A percentile compares a stretch with the other conserved stretches of the same genome.
Evolutionary conservation across 1,140 invertebrate species (phyloP).

Genomic region (Drosophila elegans): DNA sequence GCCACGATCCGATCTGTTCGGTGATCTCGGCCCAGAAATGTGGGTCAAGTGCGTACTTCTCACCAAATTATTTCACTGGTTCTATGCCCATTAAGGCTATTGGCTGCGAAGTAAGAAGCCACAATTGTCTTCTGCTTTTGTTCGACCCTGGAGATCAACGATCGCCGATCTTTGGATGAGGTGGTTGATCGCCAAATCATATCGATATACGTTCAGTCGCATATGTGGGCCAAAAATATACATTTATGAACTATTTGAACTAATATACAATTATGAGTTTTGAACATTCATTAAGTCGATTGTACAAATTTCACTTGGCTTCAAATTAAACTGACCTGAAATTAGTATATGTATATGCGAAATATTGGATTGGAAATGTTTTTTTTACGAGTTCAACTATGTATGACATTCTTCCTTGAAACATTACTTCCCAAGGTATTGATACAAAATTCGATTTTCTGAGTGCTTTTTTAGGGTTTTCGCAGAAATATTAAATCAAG

Average conservation of each 20-base stretch:
- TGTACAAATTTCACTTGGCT: too few species aligned
- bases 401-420: too few species aligned
- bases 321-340: too few species aligned
- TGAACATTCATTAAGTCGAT: too few species aligned
- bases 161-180: background rate
- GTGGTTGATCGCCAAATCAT: background rate
- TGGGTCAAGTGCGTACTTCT: constrained; percentile 45
- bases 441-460: too few species aligned
- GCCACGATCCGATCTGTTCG: constrained; percentile 20
- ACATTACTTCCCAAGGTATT: too few species aligned
- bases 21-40: constrained; percentile 1
- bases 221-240: background rate
- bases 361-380: too few species aligned
- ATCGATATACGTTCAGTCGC: background rate
- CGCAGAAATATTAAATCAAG: too few species aligned
- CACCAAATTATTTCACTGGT: background rate
- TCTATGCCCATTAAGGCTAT: constrained; percentile 18
- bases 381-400: too few species aligned
- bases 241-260: background rate
- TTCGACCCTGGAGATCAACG: constrained; percentile 18
- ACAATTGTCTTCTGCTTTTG: background rate
- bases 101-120: background rate
- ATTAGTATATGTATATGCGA: too few species aligned
- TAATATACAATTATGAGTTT: too few species aligned
- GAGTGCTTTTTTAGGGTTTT: too few species aligned